phyloP scores from a whole-genome alignment of 1,140 invertebrate species.

The Drosophila aff. region DNA sequence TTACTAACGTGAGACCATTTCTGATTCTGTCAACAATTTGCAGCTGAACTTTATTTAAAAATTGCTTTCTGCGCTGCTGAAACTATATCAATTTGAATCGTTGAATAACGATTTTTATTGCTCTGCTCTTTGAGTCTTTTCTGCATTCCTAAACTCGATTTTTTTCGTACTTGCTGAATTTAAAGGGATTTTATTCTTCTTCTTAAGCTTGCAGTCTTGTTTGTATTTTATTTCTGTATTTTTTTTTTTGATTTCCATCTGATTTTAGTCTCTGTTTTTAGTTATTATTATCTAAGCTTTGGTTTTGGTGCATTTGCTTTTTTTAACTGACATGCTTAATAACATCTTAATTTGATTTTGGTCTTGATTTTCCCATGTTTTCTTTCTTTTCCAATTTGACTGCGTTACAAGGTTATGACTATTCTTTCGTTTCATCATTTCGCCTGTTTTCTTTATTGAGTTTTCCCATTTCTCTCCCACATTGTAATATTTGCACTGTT shows the following conservation, averaged over 20 bases:
- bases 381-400: neutral
- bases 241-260: neutral
- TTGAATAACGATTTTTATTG: neutral
- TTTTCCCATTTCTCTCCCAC: neutral
- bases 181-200: neutral
- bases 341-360: neutral
- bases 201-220: neutral
- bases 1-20: conserved; percentile 1
- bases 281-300: neutral
- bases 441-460: neutral
- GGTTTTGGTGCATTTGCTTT: neutral
- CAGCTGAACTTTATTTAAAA: conserved; percentile 52
- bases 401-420: neutral
- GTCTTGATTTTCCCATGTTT: neutral
- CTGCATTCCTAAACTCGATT: neutral
- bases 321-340: neutral
- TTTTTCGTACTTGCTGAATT: neutral
- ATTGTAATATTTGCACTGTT: neutral
- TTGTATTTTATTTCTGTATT: neutral
- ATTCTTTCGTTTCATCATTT: neutral
- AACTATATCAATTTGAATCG: neutral
- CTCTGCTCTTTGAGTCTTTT: neutral
- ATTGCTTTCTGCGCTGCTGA: neutral
- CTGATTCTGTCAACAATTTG: conserved; percentile 45
- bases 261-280: neutral